Base-by-base conservation (phyloP, 1,140 invertebrate genomes). In the Trachymyrmex cornetzi region DNA sequence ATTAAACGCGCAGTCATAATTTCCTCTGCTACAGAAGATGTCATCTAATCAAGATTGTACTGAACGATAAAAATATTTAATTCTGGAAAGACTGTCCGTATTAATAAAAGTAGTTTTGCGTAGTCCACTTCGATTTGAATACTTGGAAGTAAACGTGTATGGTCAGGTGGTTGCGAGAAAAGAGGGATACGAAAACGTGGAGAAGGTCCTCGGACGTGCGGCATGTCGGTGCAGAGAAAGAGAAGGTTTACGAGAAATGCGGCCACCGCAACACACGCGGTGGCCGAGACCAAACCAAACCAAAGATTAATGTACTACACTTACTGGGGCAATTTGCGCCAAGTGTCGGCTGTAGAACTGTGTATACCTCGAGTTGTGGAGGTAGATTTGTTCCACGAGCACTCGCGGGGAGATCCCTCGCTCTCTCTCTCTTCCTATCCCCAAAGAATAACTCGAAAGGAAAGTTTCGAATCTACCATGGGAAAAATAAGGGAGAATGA, bases 281-380 rank as follows among this genome's bases (percentile, higher is more conserved):
- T 91, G 91, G 89, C 89, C 88, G 88, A 88, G 86, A 88, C 86
- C 87, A 92, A 88, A 93, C 92, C 89, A 95, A 95, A 95, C 94
- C 95, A 95, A 95, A 95, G 95, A 95, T 95, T 95, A 95, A 95
- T 95, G 95, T 94, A 95, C 93, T 94, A 94, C 94, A 95, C 93
- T 95, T 95, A 95, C 94, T 93, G 85, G 93, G 94, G 94, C 94
- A 95, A 95, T 95, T 95, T 95, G 93, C 93, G 91, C 93, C 94
- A 94, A 94, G 93, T 94, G 94, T 93, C 92, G 91, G 93, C 85
- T 81, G 79, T 91, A 89, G 87, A 88, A 85, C 77, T 88, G 77
- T 77, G 77, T 90, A 88, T 87, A 88, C 89, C 89, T 80, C 90
- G 79, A 66, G 77, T 86, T 85, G 77, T 79, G 57, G 77, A 89